Evolutionary conservation across 2,797 vertebrate species (phyloP).

Genomic region (Galagoides demidoff): DNA sequence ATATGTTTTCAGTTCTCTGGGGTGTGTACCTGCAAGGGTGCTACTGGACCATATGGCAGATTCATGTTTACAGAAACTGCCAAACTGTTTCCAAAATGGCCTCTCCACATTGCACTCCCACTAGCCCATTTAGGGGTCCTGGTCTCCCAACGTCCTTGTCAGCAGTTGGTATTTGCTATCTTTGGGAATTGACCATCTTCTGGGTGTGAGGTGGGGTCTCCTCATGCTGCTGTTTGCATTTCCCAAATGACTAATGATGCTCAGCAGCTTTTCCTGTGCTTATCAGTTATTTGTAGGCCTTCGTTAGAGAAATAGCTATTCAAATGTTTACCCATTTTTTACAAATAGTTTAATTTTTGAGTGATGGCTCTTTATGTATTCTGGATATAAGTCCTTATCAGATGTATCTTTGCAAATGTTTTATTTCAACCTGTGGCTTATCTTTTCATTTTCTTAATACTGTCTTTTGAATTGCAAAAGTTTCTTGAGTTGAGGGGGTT

Average conservation of each 20-base stretch:
- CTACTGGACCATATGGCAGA: rapidly evolving
- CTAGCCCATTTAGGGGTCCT: rapidly evolving
- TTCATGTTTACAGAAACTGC: not conserved
- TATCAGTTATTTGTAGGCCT: rapidly evolving
- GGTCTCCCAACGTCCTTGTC: rapidly evolving
- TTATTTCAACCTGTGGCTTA: not conserved
- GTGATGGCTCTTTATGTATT: not conserved
- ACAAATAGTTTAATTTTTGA: not conserved
- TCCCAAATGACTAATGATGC: rapidly evolving
- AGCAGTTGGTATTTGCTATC: rapidly evolving
- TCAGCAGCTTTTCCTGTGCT: not conserved
- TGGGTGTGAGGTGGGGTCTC: rapidly evolving
- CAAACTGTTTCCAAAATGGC: not conserved
- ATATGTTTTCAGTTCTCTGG: rapidly evolving
- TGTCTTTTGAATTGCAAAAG: not conserved
- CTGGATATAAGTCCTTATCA: not conserved
- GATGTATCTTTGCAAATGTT: not conserved
- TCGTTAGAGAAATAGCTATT: not conserved
- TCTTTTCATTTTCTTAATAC: not conserved
- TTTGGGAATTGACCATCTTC: rapidly evolving
- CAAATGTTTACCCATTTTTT: not conserved
- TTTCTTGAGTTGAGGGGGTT: not conserved
- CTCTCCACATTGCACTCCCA: rapidly evolving
- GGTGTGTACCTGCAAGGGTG: rapidly evolving
- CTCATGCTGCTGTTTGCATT: rapidly evolving